Evolutionary conservation across 2,888 invertebrate genomes (phyloP), one percentile per base, ranked within the genome.

Genomic region (Tetragonula carbonaria): DNA sequence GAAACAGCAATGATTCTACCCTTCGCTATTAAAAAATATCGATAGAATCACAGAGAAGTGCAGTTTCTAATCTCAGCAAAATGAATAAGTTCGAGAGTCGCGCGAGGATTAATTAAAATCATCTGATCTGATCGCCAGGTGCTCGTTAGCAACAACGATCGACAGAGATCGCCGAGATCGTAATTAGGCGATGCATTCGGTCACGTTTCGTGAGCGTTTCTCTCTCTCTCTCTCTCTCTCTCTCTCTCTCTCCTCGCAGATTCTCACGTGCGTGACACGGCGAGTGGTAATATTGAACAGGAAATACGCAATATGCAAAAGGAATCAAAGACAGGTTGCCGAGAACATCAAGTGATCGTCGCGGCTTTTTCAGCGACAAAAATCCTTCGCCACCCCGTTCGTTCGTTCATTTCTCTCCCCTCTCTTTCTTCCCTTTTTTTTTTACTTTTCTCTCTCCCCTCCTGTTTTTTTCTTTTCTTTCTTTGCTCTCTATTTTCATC

Each of bases 81-180:
- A 23, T 59, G 50, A 72, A 72, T 51, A 21, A 11, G 18, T 18
- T 8, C 57, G 68, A 21, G 50, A 59, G 6, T 14, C 51, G 13
- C 8, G 28, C 50, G 62, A 55, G 62, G 55, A 76, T 73, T 83
- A 82, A 83, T 83, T 83, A 83, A 57, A 57, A 57, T 73, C 23
- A 23, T 51, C 28, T 51, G 45, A 23, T 16, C 28, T n/a, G 55
- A 45, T 21, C 45, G 67, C 18, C 57, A 50, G 74, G 53, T 67
- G 38, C 82, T 82, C 80, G 81, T 83, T 82, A 83, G 68, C 72
- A 55, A 76, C 62, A 6, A 57, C 67, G 82, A 82, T 81, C 76
- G 38, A 45, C 57, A n/a, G 6, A 53, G n/a, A 71, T 74, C 81
- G 45, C 23, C 72, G 45, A 45, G 45, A 45, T 45, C 45, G 45